Conservation (phyloP, 2,113 vertebrate genomes). For the Gorilla gorilla region DNA sequence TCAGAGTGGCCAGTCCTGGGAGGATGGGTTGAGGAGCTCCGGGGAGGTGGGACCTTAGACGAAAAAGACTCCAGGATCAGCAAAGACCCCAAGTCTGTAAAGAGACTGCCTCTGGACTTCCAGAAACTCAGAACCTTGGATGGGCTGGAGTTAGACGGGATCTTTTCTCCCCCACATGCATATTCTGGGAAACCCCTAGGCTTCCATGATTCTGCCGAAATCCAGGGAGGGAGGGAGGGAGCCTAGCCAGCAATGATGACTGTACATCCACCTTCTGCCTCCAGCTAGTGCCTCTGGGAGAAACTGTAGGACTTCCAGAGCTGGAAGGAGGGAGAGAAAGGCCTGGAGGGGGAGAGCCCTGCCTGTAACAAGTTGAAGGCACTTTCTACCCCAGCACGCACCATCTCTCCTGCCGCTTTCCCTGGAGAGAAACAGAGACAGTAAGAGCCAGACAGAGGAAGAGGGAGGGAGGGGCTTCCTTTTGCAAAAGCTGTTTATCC, state of each 20-base stretch:
- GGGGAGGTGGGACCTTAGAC: neutral
- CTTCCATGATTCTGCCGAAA: neutral
- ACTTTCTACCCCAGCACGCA: neutral
- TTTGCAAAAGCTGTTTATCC: neutral
- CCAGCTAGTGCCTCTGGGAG: neutral
- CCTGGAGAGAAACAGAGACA: neutral
- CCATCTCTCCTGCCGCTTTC: too few relatives aligned
- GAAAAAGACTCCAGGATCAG: neutral
- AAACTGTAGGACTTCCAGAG: neutral
- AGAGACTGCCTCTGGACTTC: neutral
- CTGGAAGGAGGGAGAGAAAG: neutral
- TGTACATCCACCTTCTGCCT: rapidly evolving
- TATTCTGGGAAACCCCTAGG: neutral
- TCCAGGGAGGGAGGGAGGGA: neutral
- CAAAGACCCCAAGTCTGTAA: neutral
- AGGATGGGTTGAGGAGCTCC: neutral
- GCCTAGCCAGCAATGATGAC: neutral
- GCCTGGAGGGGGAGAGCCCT: too few relatives aligned
- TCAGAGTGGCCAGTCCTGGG: neutral
- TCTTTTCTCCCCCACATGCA: neutral
- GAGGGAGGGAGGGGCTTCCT: neutral
- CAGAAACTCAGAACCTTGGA: neutral
- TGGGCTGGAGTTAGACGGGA: neutral
- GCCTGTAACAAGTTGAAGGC: neutral
- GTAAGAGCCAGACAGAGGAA: neutral